These are phyloP conservation scores for Apodemus sylvaticus DNA, from an alignment of 2,113 vertebrate genomes.

Conservation along the genomic window DNA sequence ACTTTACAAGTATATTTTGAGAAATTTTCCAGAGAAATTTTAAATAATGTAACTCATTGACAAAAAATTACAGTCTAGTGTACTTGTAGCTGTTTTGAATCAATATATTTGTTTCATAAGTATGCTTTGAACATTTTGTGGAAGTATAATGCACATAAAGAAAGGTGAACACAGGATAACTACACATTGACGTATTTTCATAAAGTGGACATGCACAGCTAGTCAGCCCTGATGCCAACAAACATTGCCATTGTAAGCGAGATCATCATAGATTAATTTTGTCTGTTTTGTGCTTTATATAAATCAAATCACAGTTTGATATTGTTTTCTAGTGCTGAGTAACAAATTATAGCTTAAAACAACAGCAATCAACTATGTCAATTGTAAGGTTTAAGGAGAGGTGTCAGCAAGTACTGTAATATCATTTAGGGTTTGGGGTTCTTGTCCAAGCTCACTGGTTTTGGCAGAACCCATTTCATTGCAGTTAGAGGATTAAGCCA, in stretches of 20 bases:
- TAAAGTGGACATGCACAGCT: neutral
- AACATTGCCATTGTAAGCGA: constrained; percentile 40
- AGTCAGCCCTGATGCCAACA: neutral
- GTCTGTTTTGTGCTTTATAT: constrained; percentile 49
- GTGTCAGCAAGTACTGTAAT: neutral
- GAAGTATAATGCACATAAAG: neutral
- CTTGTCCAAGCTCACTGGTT: neutral
- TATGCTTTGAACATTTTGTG: constrained; percentile 27
- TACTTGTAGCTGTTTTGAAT: neutral
- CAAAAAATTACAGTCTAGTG: neutral
- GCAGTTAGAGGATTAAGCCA: neutral
- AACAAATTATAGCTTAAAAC: constrained; percentile 61
- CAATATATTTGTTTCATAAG: constrained; percentile 31
- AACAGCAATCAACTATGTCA: constrained; percentile 38
- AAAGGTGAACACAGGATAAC: neutral
- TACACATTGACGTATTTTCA: neutral
- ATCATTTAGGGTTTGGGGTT: neutral
- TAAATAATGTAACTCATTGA: neutral
- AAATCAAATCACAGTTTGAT: constrained; percentile 32
- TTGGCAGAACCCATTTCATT: constrained; percentile 4
- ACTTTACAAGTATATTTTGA: neutral
- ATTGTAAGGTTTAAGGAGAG: constrained; percentile 3
- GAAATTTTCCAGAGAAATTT: too few species aligned
- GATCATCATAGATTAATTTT: constrained; percentile 37
- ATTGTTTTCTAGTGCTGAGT: constrained; percentile 28